These are phyloP conservation scores for Aromia moschata DNA, from an alignment of 2,888 invertebrate species.

Conservation along the genomic window DNA sequence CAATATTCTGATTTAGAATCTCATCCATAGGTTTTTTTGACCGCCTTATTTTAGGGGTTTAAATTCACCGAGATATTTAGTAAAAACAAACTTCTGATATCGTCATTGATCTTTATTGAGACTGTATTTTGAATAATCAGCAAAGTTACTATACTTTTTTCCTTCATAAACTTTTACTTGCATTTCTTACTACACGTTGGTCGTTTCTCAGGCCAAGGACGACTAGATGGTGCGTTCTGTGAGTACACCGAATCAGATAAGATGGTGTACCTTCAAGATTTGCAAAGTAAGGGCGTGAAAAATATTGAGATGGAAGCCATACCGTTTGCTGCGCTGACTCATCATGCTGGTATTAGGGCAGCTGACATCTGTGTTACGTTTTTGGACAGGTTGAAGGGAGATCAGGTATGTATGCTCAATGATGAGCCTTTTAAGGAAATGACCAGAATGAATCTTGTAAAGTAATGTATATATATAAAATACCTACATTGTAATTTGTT, in stretches of 20 bases:
- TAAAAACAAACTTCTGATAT: too few relatives aligned
- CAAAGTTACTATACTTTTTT: too few relatives aligned
- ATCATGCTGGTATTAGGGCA: conserved; percentile 90
- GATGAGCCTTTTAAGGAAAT: too few relatives aligned
- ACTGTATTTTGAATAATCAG: too few relatives aligned
- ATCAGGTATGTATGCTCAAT: conserved; percentile 81
- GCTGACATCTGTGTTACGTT: conserved; percentile 95
- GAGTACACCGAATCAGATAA: conserved; percentile 92
- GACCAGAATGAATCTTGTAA: background rate
- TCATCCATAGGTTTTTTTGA: too few relatives aligned
- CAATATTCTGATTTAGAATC: too few relatives aligned
- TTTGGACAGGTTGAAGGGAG: conserved; percentile 90
- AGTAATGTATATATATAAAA: background rate
- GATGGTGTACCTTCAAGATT: conserved; percentile 81
- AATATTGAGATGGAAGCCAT: conserved; percentile 99
- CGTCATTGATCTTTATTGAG: too few relatives aligned
- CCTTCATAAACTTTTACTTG: too few relatives aligned
- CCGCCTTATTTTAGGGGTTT: too few relatives aligned
- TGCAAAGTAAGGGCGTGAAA: conserved; percentile 82
- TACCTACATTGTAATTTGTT: background rate
- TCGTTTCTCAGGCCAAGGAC: conserved; percentile 85
- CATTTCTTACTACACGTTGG: too few relatives aligned
- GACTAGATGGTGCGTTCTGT: conserved; percentile 96
- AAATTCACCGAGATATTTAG: too few relatives aligned
- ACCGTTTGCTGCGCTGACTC: conserved; percentile 92